These are phyloP conservation scores for Phymanthus crucifer DNA, from an alignment of 92 coral and sea anemone species.

Conservation along the genomic window DNA sequence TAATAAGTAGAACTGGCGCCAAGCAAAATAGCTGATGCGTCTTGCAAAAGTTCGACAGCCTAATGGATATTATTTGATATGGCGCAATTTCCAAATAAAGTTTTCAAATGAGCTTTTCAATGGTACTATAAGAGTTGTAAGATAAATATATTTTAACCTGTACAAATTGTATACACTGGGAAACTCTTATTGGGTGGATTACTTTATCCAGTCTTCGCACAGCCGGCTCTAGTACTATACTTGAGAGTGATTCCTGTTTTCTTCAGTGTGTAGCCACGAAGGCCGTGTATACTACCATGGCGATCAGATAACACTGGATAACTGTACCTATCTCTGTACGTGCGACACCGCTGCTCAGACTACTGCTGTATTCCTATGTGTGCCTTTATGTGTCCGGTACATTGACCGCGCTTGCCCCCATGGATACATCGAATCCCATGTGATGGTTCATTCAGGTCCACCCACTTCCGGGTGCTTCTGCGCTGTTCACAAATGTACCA, in stretches of 20 bases:
- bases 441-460: conserved; percentile 16
- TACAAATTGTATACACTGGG: too few species aligned
- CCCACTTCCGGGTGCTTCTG: conserved; percentile 7
- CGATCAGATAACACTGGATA: conserved; percentile 6
- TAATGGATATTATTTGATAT: too few species aligned
- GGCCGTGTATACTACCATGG: conserved; percentile 2
- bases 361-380: conserved; percentile 18
- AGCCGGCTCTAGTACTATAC: neutral
- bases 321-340: conserved; percentile 19
- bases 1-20: too few species aligned
- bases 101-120: too few species aligned
- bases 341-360: conserved; percentile 4
- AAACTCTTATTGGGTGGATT: too few species aligned
- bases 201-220: too few species aligned
- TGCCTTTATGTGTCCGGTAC: conserved; percentile 8
- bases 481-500: conserved; percentile 1
- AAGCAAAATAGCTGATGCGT: too few species aligned
- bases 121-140: too few species aligned
- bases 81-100: too few species aligned
- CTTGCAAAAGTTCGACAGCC: too few species aligned
- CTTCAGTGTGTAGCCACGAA: conserved; percentile 10
- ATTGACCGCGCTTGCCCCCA: neutral
- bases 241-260: neutral
- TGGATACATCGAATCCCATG: conserved; percentile 1
- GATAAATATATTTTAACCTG: too few species aligned